Conservation (phyloP, 2,113 vertebrate species). For the Hemiprocne comata region DNA sequence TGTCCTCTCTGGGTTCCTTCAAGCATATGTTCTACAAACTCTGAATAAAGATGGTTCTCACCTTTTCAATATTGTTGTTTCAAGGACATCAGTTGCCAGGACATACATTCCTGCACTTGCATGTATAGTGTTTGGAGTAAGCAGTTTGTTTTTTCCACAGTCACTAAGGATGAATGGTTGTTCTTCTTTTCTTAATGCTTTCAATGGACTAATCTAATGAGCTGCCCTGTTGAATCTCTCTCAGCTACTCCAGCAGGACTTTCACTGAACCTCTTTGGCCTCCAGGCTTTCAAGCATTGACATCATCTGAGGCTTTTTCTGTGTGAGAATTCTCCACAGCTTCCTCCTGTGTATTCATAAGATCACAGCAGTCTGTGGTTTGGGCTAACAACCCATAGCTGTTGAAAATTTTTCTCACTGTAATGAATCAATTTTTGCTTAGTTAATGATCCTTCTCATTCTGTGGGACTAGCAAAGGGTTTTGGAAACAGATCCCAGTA, state of each 20-base stretch:
- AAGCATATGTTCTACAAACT: not conserved
- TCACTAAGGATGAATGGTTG: not conserved
- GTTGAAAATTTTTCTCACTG: not conserved
- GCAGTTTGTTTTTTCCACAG: not conserved
- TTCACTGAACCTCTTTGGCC: not conserved
- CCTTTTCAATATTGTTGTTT: not conserved
- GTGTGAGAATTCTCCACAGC: not conserved
- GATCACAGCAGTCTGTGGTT: conserved; percentile 22
- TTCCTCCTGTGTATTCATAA: conserved; percentile 33
- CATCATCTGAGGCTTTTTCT: not conserved
- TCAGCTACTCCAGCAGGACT: not conserved
- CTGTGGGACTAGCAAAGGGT: not conserved
- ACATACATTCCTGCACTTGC: not conserved
- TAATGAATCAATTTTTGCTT: conserved; percentile 35
- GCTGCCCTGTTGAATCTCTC: not conserved
- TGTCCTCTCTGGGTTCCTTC: not conserved
- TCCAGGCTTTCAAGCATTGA: conserved; percentile 6
- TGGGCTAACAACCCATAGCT: not conserved
- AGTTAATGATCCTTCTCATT: conserved; percentile 30
- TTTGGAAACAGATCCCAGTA: conserved; percentile 3
- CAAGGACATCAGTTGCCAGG: not conserved
- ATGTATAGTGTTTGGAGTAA: not conserved
- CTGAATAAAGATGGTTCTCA: not conserved
- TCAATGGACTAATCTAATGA: not conserved
- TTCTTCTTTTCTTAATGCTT: not conserved